These are phyloP conservation scores for Polydrusus cervinus DNA, from an alignment of 2,888 invertebrate genomes.

Conservation along the genomic window DNA sequence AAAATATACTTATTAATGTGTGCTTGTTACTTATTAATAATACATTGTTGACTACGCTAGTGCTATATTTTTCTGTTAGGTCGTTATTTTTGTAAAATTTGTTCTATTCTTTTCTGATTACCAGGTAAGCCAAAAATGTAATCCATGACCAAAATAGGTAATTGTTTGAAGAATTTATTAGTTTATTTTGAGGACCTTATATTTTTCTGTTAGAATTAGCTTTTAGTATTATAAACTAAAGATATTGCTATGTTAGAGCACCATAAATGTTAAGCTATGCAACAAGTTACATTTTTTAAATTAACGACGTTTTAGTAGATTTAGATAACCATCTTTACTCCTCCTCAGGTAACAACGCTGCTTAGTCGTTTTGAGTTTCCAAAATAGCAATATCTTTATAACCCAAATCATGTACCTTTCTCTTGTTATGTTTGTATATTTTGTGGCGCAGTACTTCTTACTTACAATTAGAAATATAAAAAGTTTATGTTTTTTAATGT, in stretches of 20 bases:
- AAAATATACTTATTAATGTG: slow-evolving; percentile 41
- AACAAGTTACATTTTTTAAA: too few species aligned
- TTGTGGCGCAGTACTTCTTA: slow-evolving; percentile 44
- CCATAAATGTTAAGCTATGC: too few species aligned
- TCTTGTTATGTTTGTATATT: slow-evolving; percentile 34
- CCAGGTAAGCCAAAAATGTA: slow-evolving; percentile 34
- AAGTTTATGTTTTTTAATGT: slow-evolving; percentile 45
- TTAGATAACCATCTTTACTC: too few species aligned
- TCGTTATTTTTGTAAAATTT: too few species aligned
- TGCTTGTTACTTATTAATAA: slow-evolving; percentile 46
- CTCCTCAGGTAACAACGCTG: too few species aligned
- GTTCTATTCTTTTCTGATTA: slow-evolving; percentile 23
- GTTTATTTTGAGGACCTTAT: slow-evolving; percentile 13
- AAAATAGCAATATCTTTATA: neutral
- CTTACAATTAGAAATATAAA: slow-evolving; percentile 17
- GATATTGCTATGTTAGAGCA: neutral
- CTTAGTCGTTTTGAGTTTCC: too few species aligned
- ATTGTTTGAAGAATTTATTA: neutral
- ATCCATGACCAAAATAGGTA: slow-evolving; percentile 23
- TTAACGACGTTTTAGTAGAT: too few species aligned
- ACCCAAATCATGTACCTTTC: slow-evolving; percentile 8
- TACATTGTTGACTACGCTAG: slow-evolving; percentile 28
- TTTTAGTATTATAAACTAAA: neutral
- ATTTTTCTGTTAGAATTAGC: slow-evolving; percentile 5
- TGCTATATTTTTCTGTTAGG: too few species aligned